Conservation (phyloP, 2,113 vertebrate genomes). For the Gorsachius goisagi region DNA sequence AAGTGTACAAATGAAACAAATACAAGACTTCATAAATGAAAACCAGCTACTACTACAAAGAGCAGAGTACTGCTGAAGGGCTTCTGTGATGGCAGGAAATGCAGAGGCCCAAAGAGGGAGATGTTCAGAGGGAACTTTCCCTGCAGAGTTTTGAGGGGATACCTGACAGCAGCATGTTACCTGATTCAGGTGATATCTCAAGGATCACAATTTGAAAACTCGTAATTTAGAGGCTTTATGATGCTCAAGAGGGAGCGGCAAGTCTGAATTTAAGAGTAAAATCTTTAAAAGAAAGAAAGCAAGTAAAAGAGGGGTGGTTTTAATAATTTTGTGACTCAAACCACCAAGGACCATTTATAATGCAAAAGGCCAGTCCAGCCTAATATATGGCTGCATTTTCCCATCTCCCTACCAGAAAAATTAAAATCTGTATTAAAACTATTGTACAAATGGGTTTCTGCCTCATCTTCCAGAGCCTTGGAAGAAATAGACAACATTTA, state of each 20-base stretch:
- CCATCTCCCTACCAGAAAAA: slow-evolving; percentile 2
- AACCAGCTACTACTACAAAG: not conserved
- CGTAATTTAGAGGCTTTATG: not conserved
- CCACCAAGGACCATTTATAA: not conserved
- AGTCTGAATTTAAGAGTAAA: not conserved
- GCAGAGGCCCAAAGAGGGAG: not conserved
- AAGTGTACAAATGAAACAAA: not conserved
- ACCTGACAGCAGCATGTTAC: not conserved
- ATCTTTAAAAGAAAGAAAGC: not conserved
- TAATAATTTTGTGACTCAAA: not conserved
- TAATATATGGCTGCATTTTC: not conserved
- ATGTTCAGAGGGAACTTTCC: not conserved
- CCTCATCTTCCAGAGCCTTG: slow-evolving; percentile 14
- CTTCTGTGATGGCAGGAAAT: not conserved
- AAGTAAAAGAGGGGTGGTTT: not conserved
- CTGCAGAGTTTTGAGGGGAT: not conserved
- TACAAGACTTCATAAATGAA: not conserved
- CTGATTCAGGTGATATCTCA: not conserved
- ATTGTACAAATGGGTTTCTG: not conserved
- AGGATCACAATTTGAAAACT: not conserved
- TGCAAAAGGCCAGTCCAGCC: not conserved
- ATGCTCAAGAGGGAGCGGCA: not conserved
- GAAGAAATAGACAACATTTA: slow-evolving; percentile 36
- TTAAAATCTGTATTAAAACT: slow-evolving; percentile 18
- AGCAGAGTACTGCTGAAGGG: not conserved